A percentile compares a stretch with the other conserved stretches of the same genome.
Evolutionary conservation across 2,888 invertebrate genomes (phyloP).

Genomic region (Oscheius sp.): DNA sequence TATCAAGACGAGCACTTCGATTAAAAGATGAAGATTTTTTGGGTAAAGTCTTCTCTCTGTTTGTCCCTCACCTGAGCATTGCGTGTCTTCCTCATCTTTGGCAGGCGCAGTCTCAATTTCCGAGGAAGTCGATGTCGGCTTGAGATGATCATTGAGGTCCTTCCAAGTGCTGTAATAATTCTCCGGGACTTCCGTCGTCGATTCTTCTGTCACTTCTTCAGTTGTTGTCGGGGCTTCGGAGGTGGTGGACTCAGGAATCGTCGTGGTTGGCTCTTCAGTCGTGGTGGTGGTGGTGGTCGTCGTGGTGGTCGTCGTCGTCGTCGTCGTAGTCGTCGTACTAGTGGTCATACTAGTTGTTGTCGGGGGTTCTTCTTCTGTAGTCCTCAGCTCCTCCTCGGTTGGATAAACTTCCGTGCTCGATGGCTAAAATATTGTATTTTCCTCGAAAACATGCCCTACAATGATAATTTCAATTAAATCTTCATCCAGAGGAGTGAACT

Average conservation of each 20-base stretch:
- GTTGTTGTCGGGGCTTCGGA: not conserved
- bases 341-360: too few species aligned
- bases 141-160: not conserved
- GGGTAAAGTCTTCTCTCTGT: constrained; percentile 12
- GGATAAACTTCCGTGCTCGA: too few species aligned
- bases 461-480: not conserved
- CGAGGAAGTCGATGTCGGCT: not conserved
- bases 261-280: constrained; percentile 10
- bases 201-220: not conserved
- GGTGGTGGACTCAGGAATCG: not conserved
- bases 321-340: not conserved
- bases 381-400: too few species aligned
- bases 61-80: not conserved
- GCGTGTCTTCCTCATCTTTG: not conserved
- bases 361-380: too few species aligned
- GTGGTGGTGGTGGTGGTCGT: constrained; percentile 28
- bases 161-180: not conserved
- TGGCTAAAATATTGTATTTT: too few species aligned
- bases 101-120: constrained; percentile 4
- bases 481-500: constrained; percentile 35
- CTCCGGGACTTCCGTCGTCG: constrained; percentile 1
- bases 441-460: not conserved
- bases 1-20: not conserved
- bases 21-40: not conserved
- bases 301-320: not conserved